These are phyloP conservation scores for Danio tinwini DNA, from an alignment of 2,797 vertebrate genomes.

Conservation along the genomic window DNA sequence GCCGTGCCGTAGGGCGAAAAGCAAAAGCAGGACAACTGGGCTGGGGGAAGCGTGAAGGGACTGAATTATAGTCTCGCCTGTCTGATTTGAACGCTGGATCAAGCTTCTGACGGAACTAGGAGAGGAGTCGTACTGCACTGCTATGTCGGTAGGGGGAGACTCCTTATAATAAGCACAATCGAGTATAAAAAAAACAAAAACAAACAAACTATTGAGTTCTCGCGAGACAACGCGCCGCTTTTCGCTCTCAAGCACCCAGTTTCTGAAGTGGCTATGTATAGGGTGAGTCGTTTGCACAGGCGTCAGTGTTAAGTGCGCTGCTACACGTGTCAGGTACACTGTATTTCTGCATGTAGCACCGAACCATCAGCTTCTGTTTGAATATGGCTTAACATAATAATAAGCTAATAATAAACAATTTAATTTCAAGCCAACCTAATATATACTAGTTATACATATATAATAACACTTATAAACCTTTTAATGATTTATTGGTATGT, in stretches of 20 bases:
- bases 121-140: constrained; percentile 39
- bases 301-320: constrained; percentile 7
- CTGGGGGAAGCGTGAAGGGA: constrained; percentile 9
- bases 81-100: constrained; percentile 49
- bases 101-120: constrained; percentile 29
- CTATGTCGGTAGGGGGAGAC: constrained; percentile 60
- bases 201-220: constrained; percentile 49
- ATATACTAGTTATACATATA: no score
- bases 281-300: not conserved
- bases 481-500: no score
- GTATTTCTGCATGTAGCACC: not conserved
- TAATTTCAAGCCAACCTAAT: no score
- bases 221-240: constrained; percentile 59
- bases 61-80: constrained; percentile 45
- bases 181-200: constrained; percentile 35
- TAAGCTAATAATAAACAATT: no score
- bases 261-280: not conserved
- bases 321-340: not conserved
- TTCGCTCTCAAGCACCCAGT: not conserved
- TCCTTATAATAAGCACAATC: constrained; percentile 57
- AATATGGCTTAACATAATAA: not conserved
- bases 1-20: constrained; percentile 26
- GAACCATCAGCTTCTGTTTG: not conserved
- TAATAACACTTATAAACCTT: no score
- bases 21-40: constrained; percentile 13